Conservation (phyloP, 2,888 invertebrate genomes). For the Pardosa pseudoannulata region DNA sequence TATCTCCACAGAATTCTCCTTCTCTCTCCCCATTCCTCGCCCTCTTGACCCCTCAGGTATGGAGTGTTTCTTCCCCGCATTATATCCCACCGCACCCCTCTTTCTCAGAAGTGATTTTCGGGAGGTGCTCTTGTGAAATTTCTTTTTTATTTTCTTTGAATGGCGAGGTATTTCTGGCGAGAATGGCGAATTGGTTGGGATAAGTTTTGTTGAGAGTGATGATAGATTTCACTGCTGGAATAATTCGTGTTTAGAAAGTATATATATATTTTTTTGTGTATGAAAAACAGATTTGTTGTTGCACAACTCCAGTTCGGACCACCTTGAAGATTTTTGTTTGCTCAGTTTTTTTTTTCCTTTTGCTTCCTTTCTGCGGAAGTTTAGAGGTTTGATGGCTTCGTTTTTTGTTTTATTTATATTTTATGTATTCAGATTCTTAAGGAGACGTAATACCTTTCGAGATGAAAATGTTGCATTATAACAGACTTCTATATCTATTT, state of each 20-base stretch:
- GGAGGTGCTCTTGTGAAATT: neutral
- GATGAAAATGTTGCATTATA: too few species aligned
- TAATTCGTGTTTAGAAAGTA: neutral
- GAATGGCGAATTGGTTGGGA: neutral
- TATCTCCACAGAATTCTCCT: neutral
- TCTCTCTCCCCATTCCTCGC: neutral
- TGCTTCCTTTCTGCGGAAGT: neutral
- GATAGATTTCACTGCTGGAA: neutral
- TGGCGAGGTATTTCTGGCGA: neutral
- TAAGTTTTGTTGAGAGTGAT: neutral
- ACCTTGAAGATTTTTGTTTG: neutral
- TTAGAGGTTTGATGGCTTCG: too few species aligned
- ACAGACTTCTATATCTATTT: too few species aligned
- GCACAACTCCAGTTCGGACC: neutral
- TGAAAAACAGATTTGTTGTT: neutral
- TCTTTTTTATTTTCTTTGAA: neutral
- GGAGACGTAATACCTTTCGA: too few species aligned
- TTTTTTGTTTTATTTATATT: too few species aligned
- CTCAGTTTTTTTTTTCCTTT: neutral
- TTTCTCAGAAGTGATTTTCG: conserved; percentile 8
- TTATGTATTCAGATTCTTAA: too few species aligned
- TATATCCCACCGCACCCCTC: neutral
- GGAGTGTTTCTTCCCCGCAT: neutral
- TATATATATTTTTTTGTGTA: neutral
- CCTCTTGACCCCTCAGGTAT: conserved; percentile 1